phyloP scores from a whole-genome alignment of 2,797 vertebrate genomes.

The Remorina albescens region DNA sequence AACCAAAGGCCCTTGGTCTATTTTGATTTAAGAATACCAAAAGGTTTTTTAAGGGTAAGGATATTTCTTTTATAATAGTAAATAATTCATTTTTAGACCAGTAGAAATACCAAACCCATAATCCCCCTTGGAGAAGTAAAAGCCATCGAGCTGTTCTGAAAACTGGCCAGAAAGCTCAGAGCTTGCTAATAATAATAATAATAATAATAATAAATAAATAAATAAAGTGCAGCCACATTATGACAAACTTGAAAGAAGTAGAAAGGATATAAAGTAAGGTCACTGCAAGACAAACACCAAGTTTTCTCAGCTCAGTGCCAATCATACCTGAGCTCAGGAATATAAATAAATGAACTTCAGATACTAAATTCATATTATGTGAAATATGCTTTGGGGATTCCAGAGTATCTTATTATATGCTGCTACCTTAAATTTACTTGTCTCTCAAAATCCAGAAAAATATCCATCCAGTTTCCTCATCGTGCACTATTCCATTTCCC shows the following conservation, averaged over 20 bases:
- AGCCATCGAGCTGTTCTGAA: constrained; percentile 51
- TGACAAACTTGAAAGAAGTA: constrained; percentile 40
- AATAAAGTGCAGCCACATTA: constrained; percentile 25
- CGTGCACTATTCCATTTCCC: constrained; percentile 58
- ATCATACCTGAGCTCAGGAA: constrained; percentile 30
- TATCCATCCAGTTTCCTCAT: constrained; percentile 45
- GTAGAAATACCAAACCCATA: constrained; percentile 37
- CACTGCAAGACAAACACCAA: constrained; percentile 24
- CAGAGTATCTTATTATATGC: constrained; percentile 12
- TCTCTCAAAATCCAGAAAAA: constrained; percentile 52
- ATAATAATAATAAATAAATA: constrained; percentile 33
- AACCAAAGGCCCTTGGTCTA: background rate
- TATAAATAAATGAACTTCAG: constrained; percentile 16
- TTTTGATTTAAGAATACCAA: constrained; percentile 19
- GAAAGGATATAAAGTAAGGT: constrained; percentile 40
- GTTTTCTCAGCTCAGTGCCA: constrained; percentile 26
- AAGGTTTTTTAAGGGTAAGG: constrained; percentile 5
- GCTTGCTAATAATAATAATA: constrained; percentile 36
- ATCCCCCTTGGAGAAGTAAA: constrained; percentile 35
- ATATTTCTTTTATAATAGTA: constrained; percentile 17
- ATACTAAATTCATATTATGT: constrained; percentile 26
- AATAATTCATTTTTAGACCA: constrained; percentile 39
- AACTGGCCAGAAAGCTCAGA: constrained; percentile 47
- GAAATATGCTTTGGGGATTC: constrained; percentile 6
- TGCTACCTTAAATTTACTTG: constrained; percentile 32